Evolutionary conservation across 2,888 invertebrate genomes (phyloP), one percentile per base, ranked within the genome.

Genomic region (Diabrotica balteata): DNA sequence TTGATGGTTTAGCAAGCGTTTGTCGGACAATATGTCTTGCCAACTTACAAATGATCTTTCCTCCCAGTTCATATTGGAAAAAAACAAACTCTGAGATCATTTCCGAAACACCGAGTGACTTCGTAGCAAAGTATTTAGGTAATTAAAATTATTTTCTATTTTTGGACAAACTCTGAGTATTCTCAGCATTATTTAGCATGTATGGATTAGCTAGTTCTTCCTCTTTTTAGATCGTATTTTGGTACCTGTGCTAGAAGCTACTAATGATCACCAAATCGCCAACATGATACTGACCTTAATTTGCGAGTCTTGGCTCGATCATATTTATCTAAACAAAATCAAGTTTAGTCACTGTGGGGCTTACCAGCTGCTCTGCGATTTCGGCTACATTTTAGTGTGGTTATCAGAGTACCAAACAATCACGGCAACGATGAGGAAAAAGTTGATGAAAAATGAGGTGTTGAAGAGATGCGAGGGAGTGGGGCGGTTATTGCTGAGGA

Each of bases 251-350:
- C 85, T 94, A 75, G 87, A 88, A 74, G 92, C 94, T 54, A 91
- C 93, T 5, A 88, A 89, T 63, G 91, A 95, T 78, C 87, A 90
- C 59, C 86, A 88, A 7, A 91, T 93, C 52, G 87, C 91, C 43
- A 92, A 93, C 77, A 90, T 93, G 87, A 89, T 93, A 61, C 84
- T 95, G 46, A 90, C 91, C 80, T 90, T 95, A 45, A 91, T 94
- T 86, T 93, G 95, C 79, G 94, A 95, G 81, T 90, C 94, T 0
- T 95, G 94, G 94, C 85, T 95, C 61, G 93, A 95, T 81, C 93
- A 93, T 77, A 94, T 95, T 73, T 94, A 93, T 80, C 88, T 90
- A 57, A 90, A 92, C 73, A 90, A 90, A 82, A 91, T 95, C 42
- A 93, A 92, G 80, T 95, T 95, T 83, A 93, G 93, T 67, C 87